Evolutionary conservation across 2,797 vertebrate genomes (phyloP), one percentile per base, ranked within the genome.

Genomic region (Botia almorhae): DNA sequence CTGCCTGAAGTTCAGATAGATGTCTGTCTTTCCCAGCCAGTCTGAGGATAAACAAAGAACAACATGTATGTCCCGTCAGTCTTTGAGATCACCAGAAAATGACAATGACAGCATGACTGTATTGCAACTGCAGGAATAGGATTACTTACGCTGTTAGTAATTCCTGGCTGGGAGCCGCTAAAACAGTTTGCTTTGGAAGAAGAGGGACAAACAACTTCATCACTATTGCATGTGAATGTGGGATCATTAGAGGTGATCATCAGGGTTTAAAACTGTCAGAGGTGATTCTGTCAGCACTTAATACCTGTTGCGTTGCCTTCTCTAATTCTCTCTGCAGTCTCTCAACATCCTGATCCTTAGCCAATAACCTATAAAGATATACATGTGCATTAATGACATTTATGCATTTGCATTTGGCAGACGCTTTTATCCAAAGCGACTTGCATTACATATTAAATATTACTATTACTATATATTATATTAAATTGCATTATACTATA

Each of bases 321-420:
- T 95, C 93, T 85, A 97, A 82, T 74, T 94, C 88, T 73, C 85
- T 85, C 90, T 95, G 95, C 87, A 98, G 90, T 69, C 78, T 88
- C 90, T 94, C 95, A 89, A 97, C 84, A 83, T 95, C 92, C 68
- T 95, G 94, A 36, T 98, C 95, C 87, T 97, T 98, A 65, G 89
- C 90, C 26, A 89, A 87, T 77, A 99, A 87, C 87, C 98, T 99
- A 89, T 33, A 51, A 46, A 11, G 43, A 68, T 81, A 80, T 16
- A 61, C 14, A 79, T 6, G 61, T 55, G 11, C 60, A 63, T 1
- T 33, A 33, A 7, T 33, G 1, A 26, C 23, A 26, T 26, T 26
- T 26, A 26, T 26, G 1, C 23, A 26, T 26, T 26, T 26, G 23
- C 23, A 26, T 26, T 26, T 26, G 23, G 23, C 23, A 26, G 23